Evolutionary conservation across 2,113 vertebrate species (phyloP).

Genomic region (Pholis gunnellus): DNA sequence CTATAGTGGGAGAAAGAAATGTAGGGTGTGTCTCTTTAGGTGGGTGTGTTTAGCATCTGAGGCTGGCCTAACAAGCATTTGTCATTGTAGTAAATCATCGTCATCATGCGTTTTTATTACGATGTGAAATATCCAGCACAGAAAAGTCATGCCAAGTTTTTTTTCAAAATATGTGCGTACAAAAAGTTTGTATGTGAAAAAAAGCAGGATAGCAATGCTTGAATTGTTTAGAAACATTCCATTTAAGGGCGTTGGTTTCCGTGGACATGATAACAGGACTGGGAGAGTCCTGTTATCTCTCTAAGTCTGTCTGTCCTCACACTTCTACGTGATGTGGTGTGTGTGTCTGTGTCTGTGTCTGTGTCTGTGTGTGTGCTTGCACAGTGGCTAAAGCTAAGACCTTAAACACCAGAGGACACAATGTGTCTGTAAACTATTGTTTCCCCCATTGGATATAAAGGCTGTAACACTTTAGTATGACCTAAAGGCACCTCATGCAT

Average conservation of each 20-base stretch:
- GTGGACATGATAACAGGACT: too few relatives aligned
- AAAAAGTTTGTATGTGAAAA: background rate
- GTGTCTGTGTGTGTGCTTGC: too few relatives aligned
- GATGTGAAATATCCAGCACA: background rate
- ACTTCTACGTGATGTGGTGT: background rate
- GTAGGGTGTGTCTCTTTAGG: constrained; percentile 40
- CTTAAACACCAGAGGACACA: constrained; percentile 64
- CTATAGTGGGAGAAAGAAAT: background rate
- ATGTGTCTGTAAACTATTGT: constrained; percentile 2
- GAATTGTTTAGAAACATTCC: constrained; percentile 41
- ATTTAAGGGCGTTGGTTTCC: constrained; percentile 53
- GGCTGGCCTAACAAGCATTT: constrained; percentile 3
- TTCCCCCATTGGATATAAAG: background rate
- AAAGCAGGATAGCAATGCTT: background rate
- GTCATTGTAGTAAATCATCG: background rate
- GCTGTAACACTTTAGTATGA: background rate
- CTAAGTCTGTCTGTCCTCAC: constrained; percentile 15
- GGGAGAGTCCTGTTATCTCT: background rate
- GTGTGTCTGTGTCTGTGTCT: background rate
- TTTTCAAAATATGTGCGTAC: background rate
- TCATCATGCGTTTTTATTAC: background rate
- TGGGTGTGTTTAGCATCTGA: constrained; percentile 20
- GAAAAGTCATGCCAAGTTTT: constrained; percentile 1
- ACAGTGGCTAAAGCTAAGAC: background rate
- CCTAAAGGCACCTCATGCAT: background rate